These are phyloP conservation scores for Callorhinus ursinus DNA, from an alignment of 2,113 vertebrate species.

Conservation along the genomic window DNA sequence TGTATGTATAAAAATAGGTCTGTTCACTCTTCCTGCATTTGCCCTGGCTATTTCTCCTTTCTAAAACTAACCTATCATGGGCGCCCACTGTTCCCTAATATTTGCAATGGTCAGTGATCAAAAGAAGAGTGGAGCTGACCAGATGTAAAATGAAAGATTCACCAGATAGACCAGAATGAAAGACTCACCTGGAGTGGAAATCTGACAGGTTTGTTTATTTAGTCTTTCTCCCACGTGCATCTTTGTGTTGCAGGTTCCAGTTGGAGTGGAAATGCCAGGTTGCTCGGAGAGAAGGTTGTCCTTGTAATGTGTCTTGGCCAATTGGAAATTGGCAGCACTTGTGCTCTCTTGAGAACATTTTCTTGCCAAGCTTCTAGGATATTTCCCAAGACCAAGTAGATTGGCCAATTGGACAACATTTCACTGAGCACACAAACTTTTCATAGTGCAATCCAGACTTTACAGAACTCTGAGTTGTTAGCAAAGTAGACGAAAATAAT, in stretches of 20 bases:
- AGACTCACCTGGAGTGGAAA: constrained; percentile 44
- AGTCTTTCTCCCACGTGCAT: constrained; percentile 10
- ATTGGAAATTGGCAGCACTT: constrained; percentile 70
- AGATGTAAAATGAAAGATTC: constrained; percentile 11
- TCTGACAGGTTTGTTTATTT: constrained; percentile 44
- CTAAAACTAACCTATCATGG: background rate
- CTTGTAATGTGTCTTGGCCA: constrained; percentile 75
- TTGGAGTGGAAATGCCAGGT: constrained; percentile 59
- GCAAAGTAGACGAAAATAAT: background rate
- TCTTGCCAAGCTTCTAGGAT: constrained; percentile 77
- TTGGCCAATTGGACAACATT: constrained; percentile 59
- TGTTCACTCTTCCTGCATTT: background rate
- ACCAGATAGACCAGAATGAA: constrained; percentile 5
- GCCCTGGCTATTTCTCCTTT: background rate
- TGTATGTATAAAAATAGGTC: constrained; percentile 42
- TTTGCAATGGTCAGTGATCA: constrained; percentile 27
- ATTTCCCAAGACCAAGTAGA: constrained; percentile 53
- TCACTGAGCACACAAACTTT: constrained; percentile 58
- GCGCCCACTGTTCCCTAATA: background rate
- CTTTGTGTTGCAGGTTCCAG: constrained; percentile 42
- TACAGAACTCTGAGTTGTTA: constrained; percentile 17
- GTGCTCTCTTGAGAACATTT: constrained; percentile 60
- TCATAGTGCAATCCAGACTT: background rate
- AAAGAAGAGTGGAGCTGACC: background rate
- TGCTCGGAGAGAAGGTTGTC: constrained; percentile 36